Conservation (phyloP, 2,113 vertebrate species). For the Epinephelus fuscoguttatus region DNA sequence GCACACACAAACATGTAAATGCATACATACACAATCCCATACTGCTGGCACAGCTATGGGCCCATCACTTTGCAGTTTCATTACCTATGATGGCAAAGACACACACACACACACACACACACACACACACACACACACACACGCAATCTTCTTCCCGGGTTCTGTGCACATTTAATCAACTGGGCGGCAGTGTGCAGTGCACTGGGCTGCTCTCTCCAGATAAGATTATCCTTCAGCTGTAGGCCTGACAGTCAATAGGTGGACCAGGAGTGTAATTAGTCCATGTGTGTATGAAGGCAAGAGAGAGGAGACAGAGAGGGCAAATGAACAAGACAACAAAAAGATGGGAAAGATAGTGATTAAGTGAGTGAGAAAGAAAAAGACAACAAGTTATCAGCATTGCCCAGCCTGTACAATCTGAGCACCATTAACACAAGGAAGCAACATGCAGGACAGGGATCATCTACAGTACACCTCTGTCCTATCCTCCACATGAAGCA, state of each 20-base stretch:
- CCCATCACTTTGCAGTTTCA: conserved; percentile 53
- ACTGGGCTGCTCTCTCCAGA: conserved; percentile 60
- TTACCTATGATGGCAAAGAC: conserved; percentile 55
- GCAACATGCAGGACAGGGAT: conserved; percentile 9
- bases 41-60: conserved; percentile 41
- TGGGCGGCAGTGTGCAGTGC: conserved; percentile 30
- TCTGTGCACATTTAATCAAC: conserved; percentile 74
- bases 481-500: not conserved
- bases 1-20: not conserved
- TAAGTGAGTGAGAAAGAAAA: conserved; percentile 18
- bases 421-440: conserved; percentile 14
- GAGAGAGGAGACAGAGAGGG: conserved; percentile 22
- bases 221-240: conserved; percentile 69
- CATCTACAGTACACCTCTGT: conserved; percentile 2
- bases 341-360: conserved; percentile 30
- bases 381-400: not conserved
- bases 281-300: conserved; percentile 17
- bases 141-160: conserved; percentile 15
- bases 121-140: conserved; percentile 4
- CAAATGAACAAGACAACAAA: conserved; percentile 39
- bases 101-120: conserved; percentile 23
- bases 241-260: conserved; percentile 62
- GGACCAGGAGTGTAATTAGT: conserved; percentile 64
- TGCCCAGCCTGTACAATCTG: not conserved
- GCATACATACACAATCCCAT: conserved; percentile 26